These are phyloP conservation scores for Macrophya annulata DNA, from an alignment of 2,888 invertebrate species.

Conservation along the genomic window DNA sequence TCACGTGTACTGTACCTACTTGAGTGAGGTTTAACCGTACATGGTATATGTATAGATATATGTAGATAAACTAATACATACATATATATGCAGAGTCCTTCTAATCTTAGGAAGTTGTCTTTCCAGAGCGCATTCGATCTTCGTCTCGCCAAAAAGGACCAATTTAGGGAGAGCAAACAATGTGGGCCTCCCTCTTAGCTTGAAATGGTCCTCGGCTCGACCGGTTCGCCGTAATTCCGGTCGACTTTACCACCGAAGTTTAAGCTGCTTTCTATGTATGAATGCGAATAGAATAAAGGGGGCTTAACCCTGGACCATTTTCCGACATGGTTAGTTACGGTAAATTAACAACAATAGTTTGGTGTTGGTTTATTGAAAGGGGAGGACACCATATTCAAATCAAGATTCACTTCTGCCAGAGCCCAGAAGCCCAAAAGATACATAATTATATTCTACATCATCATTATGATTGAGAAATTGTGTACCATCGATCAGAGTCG, in stretches of 20 bases:
- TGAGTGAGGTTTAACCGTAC: slow-evolving; percentile 32
- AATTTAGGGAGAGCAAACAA: slow-evolving; percentile 44
- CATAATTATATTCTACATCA: background rate
- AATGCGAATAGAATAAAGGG: slow-evolving; percentile 49
- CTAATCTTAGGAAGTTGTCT: slow-evolving; percentile 5
- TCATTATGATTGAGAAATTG: background rate
- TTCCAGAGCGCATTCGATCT: slow-evolving; percentile 39
- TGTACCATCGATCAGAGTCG: background rate
- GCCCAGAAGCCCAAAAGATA: too few relatives aligned
- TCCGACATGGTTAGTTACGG: slow-evolving; percentile 50
- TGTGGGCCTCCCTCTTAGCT: slow-evolving; percentile 7
- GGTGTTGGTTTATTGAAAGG: slow-evolving; percentile 38
- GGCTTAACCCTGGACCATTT: slow-evolving; percentile 49
- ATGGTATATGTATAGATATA: background rate
- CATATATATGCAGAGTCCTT: background rate
- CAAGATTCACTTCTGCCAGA: background rate
- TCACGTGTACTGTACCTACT: slow-evolving; percentile 35
- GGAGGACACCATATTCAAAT: slow-evolving; percentile 39
- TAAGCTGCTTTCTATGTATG: slow-evolving; percentile 53
- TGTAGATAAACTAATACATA: too few relatives aligned
- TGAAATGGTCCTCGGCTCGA: slow-evolving; percentile 47
- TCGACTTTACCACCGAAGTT: slow-evolving; percentile 50
- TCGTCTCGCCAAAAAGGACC: slow-evolving; percentile 25
- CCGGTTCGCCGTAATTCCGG: slow-evolving; percentile 46
- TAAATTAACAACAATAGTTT: slow-evolving; percentile 48